Conservation (phyloP, 2,113 vertebrate genomes). For the Heterotilapia buettikoferi region DNA sequence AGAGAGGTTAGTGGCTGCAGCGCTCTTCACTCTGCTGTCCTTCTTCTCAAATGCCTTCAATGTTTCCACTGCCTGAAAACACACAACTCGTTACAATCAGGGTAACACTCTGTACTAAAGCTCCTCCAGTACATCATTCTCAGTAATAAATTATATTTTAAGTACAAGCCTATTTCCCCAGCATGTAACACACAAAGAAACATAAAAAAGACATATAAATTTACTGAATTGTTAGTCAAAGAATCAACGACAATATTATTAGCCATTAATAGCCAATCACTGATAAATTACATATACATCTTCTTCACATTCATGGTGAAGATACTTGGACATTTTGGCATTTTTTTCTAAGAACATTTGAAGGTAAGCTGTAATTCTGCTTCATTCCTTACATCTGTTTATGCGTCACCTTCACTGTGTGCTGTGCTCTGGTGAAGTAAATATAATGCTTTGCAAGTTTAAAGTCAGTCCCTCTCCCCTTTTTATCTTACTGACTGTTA, state of each 20-base stretch:
- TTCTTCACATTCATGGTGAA: background rate
- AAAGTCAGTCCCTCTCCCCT: background rate
- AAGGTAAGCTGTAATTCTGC: background rate
- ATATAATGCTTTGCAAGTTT: background rate
- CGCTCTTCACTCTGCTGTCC: slow-evolving; percentile 92
- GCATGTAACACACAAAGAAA: background rate
- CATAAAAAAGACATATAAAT: background rate
- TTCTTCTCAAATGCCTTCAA: slow-evolving; percentile 97
- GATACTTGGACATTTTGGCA: background rate
- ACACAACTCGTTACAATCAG: background rate
- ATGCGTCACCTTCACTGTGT: background rate
- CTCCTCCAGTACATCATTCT: background rate
- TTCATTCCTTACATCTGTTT: background rate
- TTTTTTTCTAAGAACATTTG: background rate
- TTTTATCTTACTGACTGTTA: background rate
- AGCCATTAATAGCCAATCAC: background rate
- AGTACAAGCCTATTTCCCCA: background rate
- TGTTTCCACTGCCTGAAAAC: slow-evolving; percentile 83
- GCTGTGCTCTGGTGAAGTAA: background rate
- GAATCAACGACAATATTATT: background rate
- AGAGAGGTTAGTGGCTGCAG: slow-evolving; percentile 94
- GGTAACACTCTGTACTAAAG: background rate
- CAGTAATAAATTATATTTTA: background rate
- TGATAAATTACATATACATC: background rate
- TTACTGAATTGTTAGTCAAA: background rate